phyloP scores from a whole-genome alignment of 2,797 vertebrate species.

The Melanotaenia nigrans region DNA sequence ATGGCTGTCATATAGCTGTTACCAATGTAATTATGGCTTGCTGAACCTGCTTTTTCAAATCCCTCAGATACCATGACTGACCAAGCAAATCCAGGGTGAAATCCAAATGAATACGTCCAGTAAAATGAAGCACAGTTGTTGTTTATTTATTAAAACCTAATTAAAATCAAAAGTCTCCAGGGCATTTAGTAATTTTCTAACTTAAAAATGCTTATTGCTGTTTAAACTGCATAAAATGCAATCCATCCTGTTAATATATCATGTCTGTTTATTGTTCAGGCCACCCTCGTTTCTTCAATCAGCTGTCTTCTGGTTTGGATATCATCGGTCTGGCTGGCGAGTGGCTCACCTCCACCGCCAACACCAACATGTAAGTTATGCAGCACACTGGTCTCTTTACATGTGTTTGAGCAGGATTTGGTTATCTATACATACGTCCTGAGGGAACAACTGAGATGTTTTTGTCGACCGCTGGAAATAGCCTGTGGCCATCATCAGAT shows the following conservation, averaged over 20 bases:
- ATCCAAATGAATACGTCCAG: not conserved
- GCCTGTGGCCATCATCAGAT: slow-evolving; percentile 36
- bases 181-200: too few relatives aligned
- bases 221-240: not conserved
- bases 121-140: not conserved
- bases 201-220: not conserved
- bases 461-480: slow-evolving; percentile 57
- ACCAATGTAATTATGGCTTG: slow-evolving; percentile 49
- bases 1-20: slow-evolving; percentile 63
- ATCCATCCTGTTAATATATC: not conserved
- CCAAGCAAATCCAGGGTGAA: slow-evolving; percentile 20
- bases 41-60: slow-evolving; percentile 48
- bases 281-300: slow-evolving; percentile 98
- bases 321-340: slow-evolving; percentile 97
- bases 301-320: slow-evolving; percentile 95
- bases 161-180: not conserved
- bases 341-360: slow-evolving; percentile 98
- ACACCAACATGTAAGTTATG: slow-evolving; percentile 94
- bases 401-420: slow-evolving; percentile 1
- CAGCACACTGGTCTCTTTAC: not conserved
- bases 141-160: not conserved
- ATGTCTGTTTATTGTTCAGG: slow-evolving; percentile 75
- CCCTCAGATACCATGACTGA: slow-evolving; percentile 32
- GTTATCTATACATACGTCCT: slow-evolving; percentile 6
- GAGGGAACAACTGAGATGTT: slow-evolving; percentile 26